A percentile compares a stretch with the other conserved stretches of the same genome.
Conservation (phyloP, 2,797 vertebrate species). For the Lepus townsendii region DNA sequence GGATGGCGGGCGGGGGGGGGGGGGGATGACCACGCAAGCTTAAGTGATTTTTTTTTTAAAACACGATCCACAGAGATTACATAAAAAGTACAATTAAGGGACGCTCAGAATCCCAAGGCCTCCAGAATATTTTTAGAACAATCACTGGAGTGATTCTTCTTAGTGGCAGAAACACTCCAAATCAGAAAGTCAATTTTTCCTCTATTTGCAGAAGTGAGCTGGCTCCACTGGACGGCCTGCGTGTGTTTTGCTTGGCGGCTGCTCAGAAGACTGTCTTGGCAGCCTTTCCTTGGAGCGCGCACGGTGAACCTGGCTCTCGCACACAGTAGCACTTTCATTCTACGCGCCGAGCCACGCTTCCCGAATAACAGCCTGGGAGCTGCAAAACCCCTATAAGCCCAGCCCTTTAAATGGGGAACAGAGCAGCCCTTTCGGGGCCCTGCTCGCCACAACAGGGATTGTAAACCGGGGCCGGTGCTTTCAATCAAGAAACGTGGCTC, state of each 20-base stretch:
- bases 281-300: conserved; percentile 93
- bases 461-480: conserved; percentile 79
- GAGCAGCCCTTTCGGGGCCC: conserved; percentile 74
- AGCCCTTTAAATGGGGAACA: conserved; percentile 82
- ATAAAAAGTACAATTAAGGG: conserved; percentile 87
- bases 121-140: conserved; percentile 92
- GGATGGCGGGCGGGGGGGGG: rapidly evolving
- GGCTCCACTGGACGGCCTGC: conserved; percentile 93
- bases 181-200: conserved; percentile 93
- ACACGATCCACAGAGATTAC: conserved; percentile 85
- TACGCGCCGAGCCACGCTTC: conserved; percentile 89
- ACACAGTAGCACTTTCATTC: conserved; percentile 93
- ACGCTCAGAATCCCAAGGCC: conserved; percentile 86
- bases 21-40: conserved; percentile 62
- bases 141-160: conserved; percentile 90
- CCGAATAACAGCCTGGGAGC: conserved; percentile 89
- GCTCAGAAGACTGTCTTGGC: conserved; percentile 96
- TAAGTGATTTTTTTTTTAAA: conserved; percentile 76
- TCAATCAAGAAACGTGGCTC: conserved; percentile 81
- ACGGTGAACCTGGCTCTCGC: conserved; percentile 93
- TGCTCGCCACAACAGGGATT: conserved; percentile 73
- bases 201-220: conserved; percentile 95
- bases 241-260: conserved; percentile 97
- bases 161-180: conserved; percentile 91
- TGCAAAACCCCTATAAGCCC: conserved; percentile 85